Evolutionary conservation across 2,888 invertebrate genomes (phyloP).

Genomic region (Oasisia sp.): DNA sequence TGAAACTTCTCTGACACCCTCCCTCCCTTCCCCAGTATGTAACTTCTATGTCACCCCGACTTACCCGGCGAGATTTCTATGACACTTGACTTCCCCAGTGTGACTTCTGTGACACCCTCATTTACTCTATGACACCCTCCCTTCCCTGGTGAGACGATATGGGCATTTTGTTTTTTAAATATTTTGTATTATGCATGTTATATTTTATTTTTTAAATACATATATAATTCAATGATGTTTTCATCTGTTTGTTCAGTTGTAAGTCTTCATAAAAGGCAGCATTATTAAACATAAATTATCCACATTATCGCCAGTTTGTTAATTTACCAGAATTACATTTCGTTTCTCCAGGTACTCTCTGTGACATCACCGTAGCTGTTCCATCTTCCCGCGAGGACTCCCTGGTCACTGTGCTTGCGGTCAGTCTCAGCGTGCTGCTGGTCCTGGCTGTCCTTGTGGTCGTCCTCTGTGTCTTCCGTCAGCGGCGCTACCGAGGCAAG

Average conservation of each 20-base stretch:
- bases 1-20: not conserved
- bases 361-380: not conserved
- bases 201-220: too few species aligned
- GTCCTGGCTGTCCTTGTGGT: slow-evolving; percentile 26
- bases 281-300: too few species aligned
- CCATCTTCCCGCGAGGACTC: not conserved
- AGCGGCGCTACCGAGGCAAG: slow-evolving; percentile 31
- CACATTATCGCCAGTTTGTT: too few species aligned
- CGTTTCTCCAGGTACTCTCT: not conserved
- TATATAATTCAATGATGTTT: too few species aligned
- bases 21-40: not conserved
- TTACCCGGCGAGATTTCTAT: not conserved
- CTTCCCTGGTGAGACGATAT: not conserved
- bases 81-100: not conserved
- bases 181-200: too few species aligned
- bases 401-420: slow-evolving; percentile 17
- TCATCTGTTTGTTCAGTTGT: too few species aligned
- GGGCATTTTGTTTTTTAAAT: too few species aligned
- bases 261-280: too few species aligned
- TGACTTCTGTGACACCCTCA: not conserved
- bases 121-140: not conserved
- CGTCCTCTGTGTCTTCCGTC: slow-evolving; percentile 28
- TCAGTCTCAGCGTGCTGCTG: slow-evolving; percentile 25
- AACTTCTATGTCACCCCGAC: not conserved
- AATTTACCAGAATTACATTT: not conserved